Percentiles rank a stretch among this genome's conserved stretches.
Evolutionary conservation across 2,888 invertebrate genomes (phyloP).

Genomic region (Iphiclides podalirius): DNA sequence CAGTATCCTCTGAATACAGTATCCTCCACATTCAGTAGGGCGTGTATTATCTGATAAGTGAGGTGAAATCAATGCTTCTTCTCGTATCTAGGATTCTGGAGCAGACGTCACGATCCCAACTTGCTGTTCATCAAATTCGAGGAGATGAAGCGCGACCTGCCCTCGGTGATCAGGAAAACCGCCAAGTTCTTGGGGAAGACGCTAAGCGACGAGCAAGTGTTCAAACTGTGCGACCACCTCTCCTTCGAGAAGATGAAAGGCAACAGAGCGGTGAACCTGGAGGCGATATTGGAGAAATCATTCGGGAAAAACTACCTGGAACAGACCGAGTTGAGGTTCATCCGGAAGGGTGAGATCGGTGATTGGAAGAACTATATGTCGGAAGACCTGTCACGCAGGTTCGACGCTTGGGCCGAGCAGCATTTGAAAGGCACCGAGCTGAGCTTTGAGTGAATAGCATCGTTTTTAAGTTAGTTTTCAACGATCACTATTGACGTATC

Average conservation of each 20-base stretch:
- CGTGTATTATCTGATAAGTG: too few species aligned
- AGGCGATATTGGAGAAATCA: constrained; percentile 80
- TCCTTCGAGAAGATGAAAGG: constrained; percentile 90
- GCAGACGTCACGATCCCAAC: constrained; percentile 84
- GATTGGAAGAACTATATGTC: constrained; percentile 91
- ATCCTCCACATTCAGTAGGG: too few species aligned
- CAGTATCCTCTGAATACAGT: too few species aligned
- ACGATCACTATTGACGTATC: too few species aligned
- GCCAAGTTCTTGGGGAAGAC: constrained; percentile 85
- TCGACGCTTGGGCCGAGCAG: constrained; percentile 85
- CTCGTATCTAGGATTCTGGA: constrained; percentile 81
- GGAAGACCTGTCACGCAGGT: constrained; percentile 83
- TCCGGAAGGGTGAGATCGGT: constrained; percentile 88
- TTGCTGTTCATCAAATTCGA: constrained; percentile 90
- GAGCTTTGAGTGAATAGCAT: constrained; percentile 69
- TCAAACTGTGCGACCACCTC: constrained; percentile 85
- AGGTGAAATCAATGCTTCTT: too few species aligned
- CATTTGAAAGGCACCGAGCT: constrained; percentile 82
- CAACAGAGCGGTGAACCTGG: constrained; percentile 89
- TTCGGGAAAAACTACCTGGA: constrained; percentile 68
- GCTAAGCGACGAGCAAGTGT: constrained; percentile 83
- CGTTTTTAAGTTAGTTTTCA: not conserved
- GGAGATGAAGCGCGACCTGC: constrained; percentile 88
- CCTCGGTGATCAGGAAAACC: constrained; percentile 83
- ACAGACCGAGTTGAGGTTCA: constrained; percentile 81